Evolutionary conservation across 2,888 invertebrate species (phyloP).

Genomic region (Pammene fasciana): DNA sequence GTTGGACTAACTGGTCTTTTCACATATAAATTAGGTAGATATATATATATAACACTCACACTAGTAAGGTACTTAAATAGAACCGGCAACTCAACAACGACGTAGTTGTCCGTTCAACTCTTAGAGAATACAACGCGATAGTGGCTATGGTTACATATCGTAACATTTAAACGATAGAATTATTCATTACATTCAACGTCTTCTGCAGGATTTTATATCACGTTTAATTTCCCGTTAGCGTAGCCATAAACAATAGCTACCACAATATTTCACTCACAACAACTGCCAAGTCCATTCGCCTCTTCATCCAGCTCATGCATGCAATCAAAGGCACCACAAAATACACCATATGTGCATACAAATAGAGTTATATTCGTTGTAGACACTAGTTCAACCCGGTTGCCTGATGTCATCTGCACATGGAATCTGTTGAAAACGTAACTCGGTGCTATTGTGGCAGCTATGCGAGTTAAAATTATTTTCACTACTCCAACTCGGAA

Average conservation of each 20-base stretch:
- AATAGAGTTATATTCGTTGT: slow-evolving; percentile 4
- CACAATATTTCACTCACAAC: slow-evolving; percentile 20
- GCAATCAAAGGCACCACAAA: not conserved
- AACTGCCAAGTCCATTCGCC: slow-evolving; percentile 16
- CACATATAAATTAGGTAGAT: too few relatives aligned
- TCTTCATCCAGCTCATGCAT: slow-evolving; percentile 24
- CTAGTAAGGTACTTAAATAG: too few relatives aligned
- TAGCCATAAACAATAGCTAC: slow-evolving; percentile 7
- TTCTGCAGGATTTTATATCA: not conserved
- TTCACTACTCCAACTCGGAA: too few relatives aligned
- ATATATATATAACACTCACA: too few relatives aligned
- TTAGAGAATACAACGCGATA: too few relatives aligned
- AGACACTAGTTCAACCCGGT: slow-evolving; percentile 1
- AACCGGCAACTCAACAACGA: too few relatives aligned
- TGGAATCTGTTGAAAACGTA: slow-evolving; percentile 28
- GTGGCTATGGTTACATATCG: not conserved
- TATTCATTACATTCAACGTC: not conserved
- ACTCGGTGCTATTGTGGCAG: slow-evolving; percentile 16
- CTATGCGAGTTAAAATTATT: slow-evolving; percentile 10
- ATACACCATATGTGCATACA: not conserved
- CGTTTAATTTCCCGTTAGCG: not conserved
- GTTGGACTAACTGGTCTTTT: too few relatives aligned
- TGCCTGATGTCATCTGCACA: slow-evolving; percentile 28
- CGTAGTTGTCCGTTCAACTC: too few relatives aligned
- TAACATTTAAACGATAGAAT: not conserved